Evolutionary conservation across 2,113 vertebrate species (phyloP).

Genomic region (Bubo blakistoni): DNA sequence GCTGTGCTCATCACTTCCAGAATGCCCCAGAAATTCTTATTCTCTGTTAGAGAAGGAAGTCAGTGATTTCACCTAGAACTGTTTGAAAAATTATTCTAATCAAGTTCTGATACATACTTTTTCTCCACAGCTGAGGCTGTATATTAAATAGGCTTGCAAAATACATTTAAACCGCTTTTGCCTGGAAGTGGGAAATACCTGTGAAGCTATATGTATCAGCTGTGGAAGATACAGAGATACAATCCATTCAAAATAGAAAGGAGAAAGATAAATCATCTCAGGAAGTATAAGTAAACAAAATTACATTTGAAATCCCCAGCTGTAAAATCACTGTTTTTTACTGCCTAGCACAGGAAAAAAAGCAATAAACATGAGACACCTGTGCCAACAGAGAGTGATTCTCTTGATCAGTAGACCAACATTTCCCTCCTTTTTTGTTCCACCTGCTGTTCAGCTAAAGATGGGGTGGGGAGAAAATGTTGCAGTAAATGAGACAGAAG

Average conservation of each 20-base stretch:
- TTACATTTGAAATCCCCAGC: background rate
- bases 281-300: conserved; percentile 3
- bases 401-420: background rate
- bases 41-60: background rate
- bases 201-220: background rate
- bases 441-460: background rate
- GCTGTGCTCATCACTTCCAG: background rate
- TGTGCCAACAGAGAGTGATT: background rate
- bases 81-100: background rate
- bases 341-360: background rate
- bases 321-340: background rate
- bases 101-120: background rate
- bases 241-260: background rate
- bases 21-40: background rate
- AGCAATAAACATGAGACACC: background rate
- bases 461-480: background rate
- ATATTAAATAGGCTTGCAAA: background rate
- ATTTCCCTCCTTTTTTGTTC: background rate
- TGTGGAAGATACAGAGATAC: background rate
- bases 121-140: background rate
- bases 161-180: background rate
- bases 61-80: background rate
- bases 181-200: background rate
- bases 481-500: background rate
- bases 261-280: background rate